A percentile compares a stretch with the other conserved stretches of the same genome.
phyloP scores from a whole-genome alignment of 2,888 invertebrate species.

The Lasioglossum figueresi region DNA sequence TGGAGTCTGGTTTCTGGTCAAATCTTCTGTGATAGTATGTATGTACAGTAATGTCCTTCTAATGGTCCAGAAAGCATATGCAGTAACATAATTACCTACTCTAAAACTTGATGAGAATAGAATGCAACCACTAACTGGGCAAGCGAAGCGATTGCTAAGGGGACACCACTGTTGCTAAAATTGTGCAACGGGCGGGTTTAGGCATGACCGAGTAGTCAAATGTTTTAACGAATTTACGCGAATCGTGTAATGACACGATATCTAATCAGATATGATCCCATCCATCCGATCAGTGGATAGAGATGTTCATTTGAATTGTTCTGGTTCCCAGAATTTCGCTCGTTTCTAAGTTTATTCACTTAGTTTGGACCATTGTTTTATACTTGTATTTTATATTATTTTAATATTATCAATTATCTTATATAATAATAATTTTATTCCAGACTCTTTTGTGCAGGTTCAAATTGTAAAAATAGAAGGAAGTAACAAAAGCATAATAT shows the following conservation, averaged over 20 bases:
- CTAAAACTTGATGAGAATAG: background rate
- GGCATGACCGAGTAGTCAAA: background rate
- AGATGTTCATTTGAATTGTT: background rate
- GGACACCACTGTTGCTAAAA: background rate
- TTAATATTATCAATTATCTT: background rate
- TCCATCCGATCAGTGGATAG: background rate
- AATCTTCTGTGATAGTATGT: background rate
- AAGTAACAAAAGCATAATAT: background rate
- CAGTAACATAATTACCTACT: background rate
- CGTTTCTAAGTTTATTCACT: background rate
- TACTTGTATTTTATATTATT: background rate
- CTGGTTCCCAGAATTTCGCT: background rate
- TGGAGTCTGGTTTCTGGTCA: background rate
- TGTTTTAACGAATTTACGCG: background rate
- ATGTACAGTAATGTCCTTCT: background rate
- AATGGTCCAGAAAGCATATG: background rate
- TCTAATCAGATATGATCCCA: background rate
- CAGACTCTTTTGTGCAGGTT: background rate
- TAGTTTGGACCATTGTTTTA: background rate
- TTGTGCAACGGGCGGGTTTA: background rate
- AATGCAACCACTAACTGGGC: background rate
- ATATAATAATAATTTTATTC: background rate
- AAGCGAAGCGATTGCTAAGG: background rate
- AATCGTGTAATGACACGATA: background rate
- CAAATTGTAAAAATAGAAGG: background rate